Evolutionary conservation across 2,113 vertebrate genomes (phyloP), one percentile per base, ranked within the genome.

Genomic region (Alethe castanea): DNA sequence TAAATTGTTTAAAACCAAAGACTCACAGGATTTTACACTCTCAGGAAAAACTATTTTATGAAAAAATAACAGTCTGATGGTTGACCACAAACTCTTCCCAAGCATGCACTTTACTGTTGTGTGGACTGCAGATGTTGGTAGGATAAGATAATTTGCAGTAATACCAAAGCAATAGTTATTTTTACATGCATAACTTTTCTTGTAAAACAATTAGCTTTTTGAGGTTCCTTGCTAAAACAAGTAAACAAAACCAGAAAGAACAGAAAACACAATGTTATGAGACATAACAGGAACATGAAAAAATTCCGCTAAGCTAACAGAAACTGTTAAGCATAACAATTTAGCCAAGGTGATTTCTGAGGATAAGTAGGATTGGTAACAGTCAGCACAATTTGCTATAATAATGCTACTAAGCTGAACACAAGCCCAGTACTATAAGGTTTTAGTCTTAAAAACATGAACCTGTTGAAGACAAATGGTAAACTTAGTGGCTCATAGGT

Each of bases 1-100:
- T 78, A 97, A 96, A 97, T 96, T 94, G 81, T 87, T 88, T 96
- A 91, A 98, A 96, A 82, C 35, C 66, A 97, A 96, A 76, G 76
- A 60, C 73, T 97, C 86, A 96, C 66, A 81, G 78, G 59, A 53
- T 85, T 95, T 96, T 94, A 47, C 95, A 87, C 71, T 92, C 78
- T 67, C 35, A 72, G 64, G 8, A 8, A 76, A 29, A 90, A n/a
- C 6, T 35, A 36, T 45, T 85, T 82, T 53, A 38, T 48, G n/a
- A 67, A 79, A 87, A 87, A 90, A 84, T 45, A 59, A 50, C 14
- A 72, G 20, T n/a, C 23, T 77, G 60, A 66, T 44, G 7, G 36
- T 54, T 12, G 4, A 29, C 25, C 29, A 28, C n/a, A 71, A 50
- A 81, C 8, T 81, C 73, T 83, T 86, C 23, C 16, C 35, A 94